Evolutionary conservation across 2,113 vertebrate genomes (phyloP).

Genomic region (Sorex araneus): DNA sequence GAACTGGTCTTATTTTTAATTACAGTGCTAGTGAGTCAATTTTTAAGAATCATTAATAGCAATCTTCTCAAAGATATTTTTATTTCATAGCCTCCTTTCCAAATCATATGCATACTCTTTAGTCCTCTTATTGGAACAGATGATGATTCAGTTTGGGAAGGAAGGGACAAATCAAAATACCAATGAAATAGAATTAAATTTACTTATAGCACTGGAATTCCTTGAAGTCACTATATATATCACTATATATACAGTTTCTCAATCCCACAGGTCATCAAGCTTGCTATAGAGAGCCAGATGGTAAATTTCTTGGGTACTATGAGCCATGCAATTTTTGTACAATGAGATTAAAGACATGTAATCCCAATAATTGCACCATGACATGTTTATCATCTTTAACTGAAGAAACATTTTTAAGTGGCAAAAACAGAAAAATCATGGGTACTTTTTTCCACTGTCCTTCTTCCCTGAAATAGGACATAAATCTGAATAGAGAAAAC

Average conservation of each 20-base stretch:
- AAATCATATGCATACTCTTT: neutral
- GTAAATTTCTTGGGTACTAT: neutral
- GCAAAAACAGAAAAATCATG: neutral
- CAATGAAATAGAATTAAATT: neutral
- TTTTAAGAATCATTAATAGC: conserved; percentile 12
- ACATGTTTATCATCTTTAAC: neutral
- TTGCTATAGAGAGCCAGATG: neutral
- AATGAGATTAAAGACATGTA: neutral
- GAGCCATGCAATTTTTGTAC: neutral
- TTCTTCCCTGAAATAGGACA: neutral
- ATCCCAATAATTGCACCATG: neutral
- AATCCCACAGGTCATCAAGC: neutral
- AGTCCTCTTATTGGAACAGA: neutral
- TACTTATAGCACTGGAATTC: neutral
- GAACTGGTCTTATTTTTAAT: conserved; percentile 35
- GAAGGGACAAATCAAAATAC: neutral
- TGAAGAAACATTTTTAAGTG: neutral
- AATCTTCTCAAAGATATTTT: conserved; percentile 41
- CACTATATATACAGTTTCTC: neutral
- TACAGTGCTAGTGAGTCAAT: conserved; percentile 17
- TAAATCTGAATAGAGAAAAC: too few species aligned
- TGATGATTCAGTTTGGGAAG: neutral
- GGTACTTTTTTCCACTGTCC: neutral
- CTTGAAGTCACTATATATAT: neutral
- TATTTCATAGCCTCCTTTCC: neutral